phyloP scores from a whole-genome alignment of 2,797 vertebrate species.

The Heterohyrax brucei region DNA sequence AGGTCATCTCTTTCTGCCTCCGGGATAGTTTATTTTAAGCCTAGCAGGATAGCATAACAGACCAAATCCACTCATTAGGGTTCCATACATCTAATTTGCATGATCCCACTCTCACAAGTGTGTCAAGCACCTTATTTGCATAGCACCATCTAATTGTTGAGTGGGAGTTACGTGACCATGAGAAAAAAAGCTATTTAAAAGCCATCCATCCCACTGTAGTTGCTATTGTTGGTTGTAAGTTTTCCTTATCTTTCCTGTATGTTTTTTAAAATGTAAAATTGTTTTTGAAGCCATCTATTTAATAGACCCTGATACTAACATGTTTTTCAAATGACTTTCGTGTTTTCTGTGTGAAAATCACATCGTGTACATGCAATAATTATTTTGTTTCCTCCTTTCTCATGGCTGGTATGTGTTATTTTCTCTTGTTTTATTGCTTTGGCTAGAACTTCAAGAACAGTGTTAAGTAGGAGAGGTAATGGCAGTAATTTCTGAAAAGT shows the following conservation, averaged over 20 bases:
- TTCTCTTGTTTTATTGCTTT: constrained; percentile 62
- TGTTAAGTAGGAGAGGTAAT: constrained; percentile 28
- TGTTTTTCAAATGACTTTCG: neutral
- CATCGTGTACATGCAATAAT: neutral
- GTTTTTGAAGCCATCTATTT: constrained; percentile 48
- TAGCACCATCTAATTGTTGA: no score
- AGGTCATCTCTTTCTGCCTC: no score
- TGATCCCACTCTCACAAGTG: no score
- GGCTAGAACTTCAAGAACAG: constrained; percentile 46
- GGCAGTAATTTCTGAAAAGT: neutral
- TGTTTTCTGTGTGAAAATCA: constrained; percentile 19
- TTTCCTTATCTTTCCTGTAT: constrained; percentile 36
- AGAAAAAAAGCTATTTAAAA: no score
- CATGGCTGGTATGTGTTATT: neutral
- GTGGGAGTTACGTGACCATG: no score
- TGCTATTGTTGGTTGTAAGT: neutral
- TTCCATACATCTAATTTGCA: no score
- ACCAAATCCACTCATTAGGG: no score
- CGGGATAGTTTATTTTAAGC: no score
- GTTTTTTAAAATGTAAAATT: neutral
- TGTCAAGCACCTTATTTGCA: no score
- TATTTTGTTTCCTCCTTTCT: constrained; percentile 14
- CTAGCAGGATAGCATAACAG: no score
- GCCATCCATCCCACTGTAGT: no score
- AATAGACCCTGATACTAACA: constrained; percentile 19